Evolutionary conservation across 2,888 invertebrate species (phyloP).

Genomic region (Conops quadrifasciatus): DNA sequence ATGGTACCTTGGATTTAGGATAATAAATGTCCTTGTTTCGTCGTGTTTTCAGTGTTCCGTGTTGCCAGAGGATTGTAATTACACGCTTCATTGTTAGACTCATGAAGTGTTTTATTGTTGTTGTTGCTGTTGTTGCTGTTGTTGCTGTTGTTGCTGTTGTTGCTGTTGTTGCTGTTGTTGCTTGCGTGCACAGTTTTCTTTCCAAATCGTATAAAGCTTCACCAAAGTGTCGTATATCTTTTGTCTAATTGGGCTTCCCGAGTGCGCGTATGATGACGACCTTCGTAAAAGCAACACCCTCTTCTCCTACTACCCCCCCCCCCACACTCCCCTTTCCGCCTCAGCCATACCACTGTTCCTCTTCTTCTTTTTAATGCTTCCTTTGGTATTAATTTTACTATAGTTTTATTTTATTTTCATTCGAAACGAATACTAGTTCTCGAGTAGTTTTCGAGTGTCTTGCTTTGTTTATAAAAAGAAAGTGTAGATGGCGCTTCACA

Average conservation of each 20-base stretch:
- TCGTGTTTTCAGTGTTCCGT: conserved; percentile 21
- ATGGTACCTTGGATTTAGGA: conserved; percentile 42
- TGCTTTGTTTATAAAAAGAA: conserved; percentile 21
- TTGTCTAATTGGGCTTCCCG: conserved; percentile 59
- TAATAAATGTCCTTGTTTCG: conserved; percentile 41
- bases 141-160: conserved; percentile 43
- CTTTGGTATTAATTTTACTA: conserved; percentile 17
- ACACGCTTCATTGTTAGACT: conserved; percentile 64
- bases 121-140: conserved; percentile 37
- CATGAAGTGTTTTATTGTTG: conserved; percentile 44
- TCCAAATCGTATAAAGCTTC: conserved; percentile 45
- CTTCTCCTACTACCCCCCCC: not conserved
- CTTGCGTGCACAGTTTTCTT: not conserved
- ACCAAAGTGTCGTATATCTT: conserved; percentile 59
- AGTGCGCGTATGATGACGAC: conserved; percentile 33
- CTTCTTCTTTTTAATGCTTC: conserved; percentile 47
- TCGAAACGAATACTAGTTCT: too few relatives aligned
- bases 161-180: conserved; percentile 22
- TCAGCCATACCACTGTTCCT: conserved; percentile 39
- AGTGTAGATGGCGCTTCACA: conserved; percentile 42
- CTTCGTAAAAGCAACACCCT: not conserved
- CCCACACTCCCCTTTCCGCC: not conserved
- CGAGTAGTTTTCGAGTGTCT: conserved; percentile 22
- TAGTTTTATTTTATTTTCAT: conserved; percentile 15
- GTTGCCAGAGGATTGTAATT: conserved; percentile 61